Evolutionary conservation across 2,888 invertebrate species (phyloP).

Genomic region (Ctena decussata): DNA sequence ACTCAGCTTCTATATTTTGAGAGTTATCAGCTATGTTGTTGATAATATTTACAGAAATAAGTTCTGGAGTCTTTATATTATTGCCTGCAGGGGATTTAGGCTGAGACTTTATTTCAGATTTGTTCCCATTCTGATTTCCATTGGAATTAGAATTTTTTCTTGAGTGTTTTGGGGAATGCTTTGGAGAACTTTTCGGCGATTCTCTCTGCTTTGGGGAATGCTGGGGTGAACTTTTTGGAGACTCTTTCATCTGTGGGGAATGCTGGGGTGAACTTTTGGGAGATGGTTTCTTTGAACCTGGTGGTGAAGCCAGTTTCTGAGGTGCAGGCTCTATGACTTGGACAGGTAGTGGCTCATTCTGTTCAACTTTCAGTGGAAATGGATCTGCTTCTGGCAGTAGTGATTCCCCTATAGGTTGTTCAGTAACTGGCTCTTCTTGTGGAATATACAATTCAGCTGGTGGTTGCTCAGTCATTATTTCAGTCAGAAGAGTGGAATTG

Average conservation of each 20-base stretch:
- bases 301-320: not conserved
- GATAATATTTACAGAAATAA: not conserved
- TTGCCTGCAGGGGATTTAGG: not conserved
- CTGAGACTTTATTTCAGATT: not conserved
- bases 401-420: not conserved
- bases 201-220: not conserved
- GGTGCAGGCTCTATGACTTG: not conserved
- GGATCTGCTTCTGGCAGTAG: not conserved
- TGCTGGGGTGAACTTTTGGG: constrained; percentile 3
- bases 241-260: not conserved
- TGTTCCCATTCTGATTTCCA: not conserved
- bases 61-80: not conserved
- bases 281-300: not conserved
- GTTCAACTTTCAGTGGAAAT: not conserved
- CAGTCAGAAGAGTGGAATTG: not conserved
- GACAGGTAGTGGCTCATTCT: not conserved
- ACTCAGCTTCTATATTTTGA: no score
- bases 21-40: no score
- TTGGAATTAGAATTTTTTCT: constrained; percentile 4
- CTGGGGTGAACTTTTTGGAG: constrained; percentile 6
- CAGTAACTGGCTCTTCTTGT: not conserved
- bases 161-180: constrained; percentile 27
- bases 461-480: not conserved
- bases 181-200: constrained; percentile 27
- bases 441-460: not conserved